These are phyloP conservation scores for Celastrina argiolus DNA, from an alignment of 2,888 invertebrate species.

Conservation along the genomic window DNA sequence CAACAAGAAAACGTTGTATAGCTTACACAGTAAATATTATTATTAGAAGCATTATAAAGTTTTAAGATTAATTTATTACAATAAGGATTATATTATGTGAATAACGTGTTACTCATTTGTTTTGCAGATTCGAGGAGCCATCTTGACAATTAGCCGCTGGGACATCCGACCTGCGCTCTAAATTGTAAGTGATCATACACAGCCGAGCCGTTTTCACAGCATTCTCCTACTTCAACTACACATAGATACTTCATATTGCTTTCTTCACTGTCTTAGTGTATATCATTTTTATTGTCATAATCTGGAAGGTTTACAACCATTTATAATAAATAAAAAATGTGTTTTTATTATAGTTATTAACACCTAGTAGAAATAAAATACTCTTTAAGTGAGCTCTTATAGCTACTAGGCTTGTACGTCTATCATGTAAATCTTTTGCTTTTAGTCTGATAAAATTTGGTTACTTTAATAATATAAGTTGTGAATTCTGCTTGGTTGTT, in stretches of 20 bases:
- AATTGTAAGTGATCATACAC: constrained; percentile 78
- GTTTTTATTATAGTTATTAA: neutral
- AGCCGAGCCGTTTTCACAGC: constrained; percentile 57
- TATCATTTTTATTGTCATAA: neutral
- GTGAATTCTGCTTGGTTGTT: constrained; percentile 63
- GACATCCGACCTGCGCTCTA: constrained; percentile 82
- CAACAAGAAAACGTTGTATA: no score
- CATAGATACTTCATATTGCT: neutral
- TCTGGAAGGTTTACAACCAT: neutral
- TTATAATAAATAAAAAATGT: neutral
- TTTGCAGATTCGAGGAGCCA: constrained; percentile 72
- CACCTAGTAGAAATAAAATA: neutral
- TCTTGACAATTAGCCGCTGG: constrained; percentile 90
- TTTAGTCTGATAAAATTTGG: neutral
- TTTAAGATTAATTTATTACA: no score
- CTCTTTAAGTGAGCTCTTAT: neutral
- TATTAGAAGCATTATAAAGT: no score
- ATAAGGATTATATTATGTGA: no score
- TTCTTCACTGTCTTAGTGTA: neutral
- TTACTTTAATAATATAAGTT: constrained; percentile 32
- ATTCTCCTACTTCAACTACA: neutral
- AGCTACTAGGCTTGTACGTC: neutral
- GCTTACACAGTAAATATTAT: no score
- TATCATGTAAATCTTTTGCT: neutral
- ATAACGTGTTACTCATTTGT: constrained; percentile 5